These are phyloP conservation scores for Chironex yamaguchii DNA, from an alignment of 30 jellyfish, hydroid and myxozoan genomes.

Conservation along the genomic window DNA sequence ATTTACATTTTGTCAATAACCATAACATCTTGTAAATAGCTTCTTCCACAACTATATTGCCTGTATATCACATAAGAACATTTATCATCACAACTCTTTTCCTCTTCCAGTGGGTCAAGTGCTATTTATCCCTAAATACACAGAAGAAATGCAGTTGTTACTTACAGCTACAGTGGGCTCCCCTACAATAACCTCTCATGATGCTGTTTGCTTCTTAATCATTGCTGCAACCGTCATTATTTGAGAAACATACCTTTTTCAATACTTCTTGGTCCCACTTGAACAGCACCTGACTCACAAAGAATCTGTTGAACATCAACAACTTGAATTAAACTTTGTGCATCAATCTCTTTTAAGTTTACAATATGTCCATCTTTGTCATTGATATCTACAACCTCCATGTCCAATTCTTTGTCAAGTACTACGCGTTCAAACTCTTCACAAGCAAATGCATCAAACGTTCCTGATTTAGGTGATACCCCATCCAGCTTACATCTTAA, in stretches of 20 bases:
- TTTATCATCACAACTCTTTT: no score
- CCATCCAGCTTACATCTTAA: constrained; percentile 80
- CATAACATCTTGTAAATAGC: no score
- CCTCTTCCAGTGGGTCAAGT: no score
- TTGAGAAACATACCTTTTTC: neutral
- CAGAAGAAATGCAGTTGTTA: no score
- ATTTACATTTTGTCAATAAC: no score
- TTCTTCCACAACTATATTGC: no score
- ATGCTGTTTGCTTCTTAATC: no score
- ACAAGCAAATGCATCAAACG: constrained; percentile 56
- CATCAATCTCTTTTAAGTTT: constrained; percentile 41
- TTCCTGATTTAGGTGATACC: constrained; percentile 55
- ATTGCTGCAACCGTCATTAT: no score
- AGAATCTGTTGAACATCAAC: constrained; percentile 67
- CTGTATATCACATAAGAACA: no score
- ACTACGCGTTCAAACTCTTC: constrained; percentile 71
- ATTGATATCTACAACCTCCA: constrained; percentile 37
- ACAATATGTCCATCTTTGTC: constrained; percentile 42
- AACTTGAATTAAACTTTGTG: constrained; percentile 22
- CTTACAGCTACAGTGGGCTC: no score
- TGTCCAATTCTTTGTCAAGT: constrained; percentile 70
- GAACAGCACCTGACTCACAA: constrained; percentile 62
- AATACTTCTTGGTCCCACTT: neutral
- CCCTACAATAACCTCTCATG: no score
- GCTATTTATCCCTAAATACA: no score